phyloP scores from a whole-genome alignment of 2,797 vertebrate genomes.

The Lepilemur ruficaudatus region DNA sequence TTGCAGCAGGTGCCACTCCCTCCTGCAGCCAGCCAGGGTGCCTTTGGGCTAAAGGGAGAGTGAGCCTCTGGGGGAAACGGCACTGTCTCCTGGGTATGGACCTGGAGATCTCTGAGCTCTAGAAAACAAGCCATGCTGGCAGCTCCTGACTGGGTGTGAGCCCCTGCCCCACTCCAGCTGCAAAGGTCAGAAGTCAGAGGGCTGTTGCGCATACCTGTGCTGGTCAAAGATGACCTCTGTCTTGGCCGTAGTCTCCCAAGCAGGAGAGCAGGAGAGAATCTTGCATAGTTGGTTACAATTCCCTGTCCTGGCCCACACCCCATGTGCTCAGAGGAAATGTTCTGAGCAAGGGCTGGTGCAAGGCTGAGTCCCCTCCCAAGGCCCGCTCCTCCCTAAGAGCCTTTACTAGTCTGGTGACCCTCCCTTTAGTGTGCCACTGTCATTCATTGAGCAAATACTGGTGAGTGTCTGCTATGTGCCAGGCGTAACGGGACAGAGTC shows the following conservation, averaged over 20 bases:
- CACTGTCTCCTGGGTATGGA: not conserved
- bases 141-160: not conserved
- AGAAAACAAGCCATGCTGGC: not conserved
- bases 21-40: not conserved
- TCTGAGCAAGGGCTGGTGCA: not conserved
- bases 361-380: not conserved
- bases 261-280: not conserved
- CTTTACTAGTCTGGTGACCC: not conserved
- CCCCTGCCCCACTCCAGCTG: not conserved
- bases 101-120: not conserved
- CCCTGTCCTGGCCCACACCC: not conserved
- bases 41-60: not conserved
- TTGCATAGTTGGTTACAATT: not conserved
- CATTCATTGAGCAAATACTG: constrained; percentile 19
- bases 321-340: not conserved
- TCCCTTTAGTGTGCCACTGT: not conserved
- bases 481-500: constrained; percentile 43
- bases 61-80: not conserved
- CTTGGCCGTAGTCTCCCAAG: not conserved
- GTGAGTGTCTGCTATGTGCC: constrained; percentile 40
- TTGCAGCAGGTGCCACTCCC: not conserved
- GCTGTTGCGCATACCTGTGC: not conserved
- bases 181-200: not conserved
- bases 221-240: not conserved
- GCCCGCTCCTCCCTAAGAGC: not conserved